Evolutionary conservation across 2,888 invertebrate species (phyloP), one percentile per base, ranked within the genome.

Genomic region (Oligia strigilis): DNA sequence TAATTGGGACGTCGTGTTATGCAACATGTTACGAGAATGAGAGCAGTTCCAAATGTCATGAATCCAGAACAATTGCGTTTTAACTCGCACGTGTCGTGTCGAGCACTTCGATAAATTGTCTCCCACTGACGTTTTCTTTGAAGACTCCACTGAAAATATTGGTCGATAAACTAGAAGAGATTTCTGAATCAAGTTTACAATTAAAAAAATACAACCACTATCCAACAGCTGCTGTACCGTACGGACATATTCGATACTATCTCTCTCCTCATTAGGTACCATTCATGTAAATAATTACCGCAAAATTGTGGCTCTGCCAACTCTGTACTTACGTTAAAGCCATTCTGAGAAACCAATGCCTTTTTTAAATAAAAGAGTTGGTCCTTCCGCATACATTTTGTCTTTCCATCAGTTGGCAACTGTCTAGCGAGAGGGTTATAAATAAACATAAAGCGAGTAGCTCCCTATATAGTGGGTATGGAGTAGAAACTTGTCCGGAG

Each of bases 1-100:
- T 85, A 92, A 92, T 92, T 91, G 90, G 90, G 86, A 88, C 92
- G 82, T 76, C 66, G 67, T 83, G 77, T 93, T 92, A 90, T 89
- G 92, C 89, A 93, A 93, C 82, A 77, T 90, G 83, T 87, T 89
- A 87, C 85, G 88, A 88, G 88, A 85, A 85, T 79, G 85, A 88
- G 87, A 86, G 76, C 84, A 87, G 83, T 83, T 84, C 86, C 86
- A 91, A 92, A 92, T 92, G 92, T 89, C 91, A 90, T 90, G 90
- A 88, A 89, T 91, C 85, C 90, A 88, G 89, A 90, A 92, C 90
- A 90, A 90, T 89, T 90, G 85, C 83, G 79, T 87, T 89, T 87
- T 87, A 86, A 85, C 84, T 84, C 86, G 83, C 86, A 86, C 87
- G 85, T 87, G 87, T 80, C 81, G 80, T 82, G 81, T 74, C 82